Percentiles rank a stretch among this genome's conserved stretches.
These are phyloP conservation scores for Caenorhabditis macrosperma DNA, from an alignment of 2,888 invertebrate species.

Conservation along the genomic window DNA sequence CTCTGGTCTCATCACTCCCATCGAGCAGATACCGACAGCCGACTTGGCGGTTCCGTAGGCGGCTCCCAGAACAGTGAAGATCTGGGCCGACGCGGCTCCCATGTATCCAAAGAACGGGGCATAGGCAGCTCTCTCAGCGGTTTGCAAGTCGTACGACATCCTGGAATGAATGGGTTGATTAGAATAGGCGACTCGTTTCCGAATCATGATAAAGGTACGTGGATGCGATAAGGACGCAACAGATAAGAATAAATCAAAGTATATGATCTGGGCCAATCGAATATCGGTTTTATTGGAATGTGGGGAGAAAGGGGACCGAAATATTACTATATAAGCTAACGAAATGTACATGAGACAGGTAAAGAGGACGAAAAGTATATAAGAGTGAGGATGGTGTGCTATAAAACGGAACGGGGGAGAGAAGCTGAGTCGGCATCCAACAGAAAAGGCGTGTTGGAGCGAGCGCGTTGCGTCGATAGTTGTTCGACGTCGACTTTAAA, in stretches of 20 bases:
- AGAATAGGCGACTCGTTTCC: constrained; percentile 8
- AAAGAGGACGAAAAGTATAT: neutral
- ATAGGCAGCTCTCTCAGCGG: constrained; percentile 75
- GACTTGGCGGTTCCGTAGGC: constrained; percentile 93
- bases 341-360: constrained; percentile 49
- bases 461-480: neutral
- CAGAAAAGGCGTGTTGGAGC: neutral
- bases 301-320: constrained; percentile 19
- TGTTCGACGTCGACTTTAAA: constrained; percentile 1
- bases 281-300: constrained; percentile 54
- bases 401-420: constrained; percentile 6
- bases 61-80: constrained; percentile 79
- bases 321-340: constrained; percentile 16
- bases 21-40: constrained; percentile 99
- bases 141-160: constrained; percentile 75
- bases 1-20: constrained; percentile 99
- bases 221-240: constrained; percentile 41
- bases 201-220: constrained; percentile 23
- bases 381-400: neutral
- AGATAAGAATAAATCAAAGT: neutral
- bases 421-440: constrained; percentile 15
- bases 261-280: constrained; percentile 20
- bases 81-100: constrained; percentile 78
- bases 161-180: constrained; percentile 19
- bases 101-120: constrained; percentile 78